Conservation (phyloP, 2,888 invertebrate species). For the Xylota segnis region DNA sequence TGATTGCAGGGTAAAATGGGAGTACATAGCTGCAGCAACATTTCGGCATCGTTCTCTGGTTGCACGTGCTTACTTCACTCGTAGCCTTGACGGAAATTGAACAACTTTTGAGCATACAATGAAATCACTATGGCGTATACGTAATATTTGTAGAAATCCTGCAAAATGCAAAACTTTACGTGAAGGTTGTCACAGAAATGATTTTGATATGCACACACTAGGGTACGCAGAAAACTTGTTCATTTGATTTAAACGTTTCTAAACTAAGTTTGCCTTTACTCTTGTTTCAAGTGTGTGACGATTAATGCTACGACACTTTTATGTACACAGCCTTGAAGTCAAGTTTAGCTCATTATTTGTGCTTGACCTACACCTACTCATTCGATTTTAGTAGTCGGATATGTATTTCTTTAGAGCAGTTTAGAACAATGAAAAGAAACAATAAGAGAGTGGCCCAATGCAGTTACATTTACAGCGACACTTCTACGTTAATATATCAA, state of each 20-base stretch:
- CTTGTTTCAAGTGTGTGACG: background rate
- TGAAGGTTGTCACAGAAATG: constrained; percentile 8
- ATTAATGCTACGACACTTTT: background rate
- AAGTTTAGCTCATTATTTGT: background rate
- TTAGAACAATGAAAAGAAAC: too few species aligned
- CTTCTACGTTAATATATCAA: too few species aligned
- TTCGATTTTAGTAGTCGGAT: background rate
- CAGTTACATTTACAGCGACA: too few species aligned
- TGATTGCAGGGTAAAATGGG: constrained; percentile 10
- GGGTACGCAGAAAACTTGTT: background rate
- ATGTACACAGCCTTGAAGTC: background rate
- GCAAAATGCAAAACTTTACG: background rate
- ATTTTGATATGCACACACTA: background rate
- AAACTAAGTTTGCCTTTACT: background rate
- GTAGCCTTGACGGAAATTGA: constrained; percentile 7
- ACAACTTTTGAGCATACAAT: background rate
- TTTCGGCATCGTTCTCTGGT: background rate
- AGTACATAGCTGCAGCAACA: background rate
- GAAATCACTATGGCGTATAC: constrained; percentile 15
- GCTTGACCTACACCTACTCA: background rate
- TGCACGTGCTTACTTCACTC: background rate
- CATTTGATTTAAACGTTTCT: background rate
- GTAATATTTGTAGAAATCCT: constrained; percentile 1
- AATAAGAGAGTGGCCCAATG: too few species aligned
- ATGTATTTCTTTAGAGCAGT: too few species aligned